Evolutionary conservation across 92 coral and sea anemone species (phyloP).

Genomic region (Zoanthus solanderi): DNA sequence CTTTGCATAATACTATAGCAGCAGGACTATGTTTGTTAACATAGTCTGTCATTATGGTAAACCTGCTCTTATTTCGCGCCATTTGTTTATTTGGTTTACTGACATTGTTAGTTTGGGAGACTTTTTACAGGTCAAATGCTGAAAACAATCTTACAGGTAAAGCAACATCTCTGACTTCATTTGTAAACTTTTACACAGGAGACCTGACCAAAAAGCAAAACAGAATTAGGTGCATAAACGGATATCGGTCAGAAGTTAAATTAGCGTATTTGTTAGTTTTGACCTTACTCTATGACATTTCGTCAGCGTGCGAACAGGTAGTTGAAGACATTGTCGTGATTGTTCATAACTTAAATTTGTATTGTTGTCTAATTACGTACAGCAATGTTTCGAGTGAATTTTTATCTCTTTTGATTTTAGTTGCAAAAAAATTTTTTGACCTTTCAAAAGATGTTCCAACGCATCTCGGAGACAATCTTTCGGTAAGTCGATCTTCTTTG

Average conservation of each 20-base stretch:
- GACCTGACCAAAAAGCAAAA: background rate
- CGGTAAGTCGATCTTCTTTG: conserved; percentile 21
- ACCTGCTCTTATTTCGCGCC: conserved; percentile 78
- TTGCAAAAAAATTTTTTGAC: conserved; percentile 20
- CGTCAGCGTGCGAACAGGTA: conserved; percentile 33
- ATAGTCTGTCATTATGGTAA: conserved; percentile 61
- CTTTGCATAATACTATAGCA: background rate
- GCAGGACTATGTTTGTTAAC: conserved; percentile 41
- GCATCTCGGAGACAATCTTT: conserved; percentile 1
- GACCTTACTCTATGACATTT: background rate
- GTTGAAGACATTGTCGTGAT: background rate
- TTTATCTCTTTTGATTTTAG: conserved; percentile 2
- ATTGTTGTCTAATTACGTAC: background rate
- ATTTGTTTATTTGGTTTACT: conserved; percentile 69
- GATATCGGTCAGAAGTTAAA: background rate
- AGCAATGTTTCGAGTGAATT: background rate
- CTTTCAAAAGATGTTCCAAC: conserved; percentile 2
- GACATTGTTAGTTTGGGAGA: conserved; percentile 78
- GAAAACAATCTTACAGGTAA: conserved; percentile 70
- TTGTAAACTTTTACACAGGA: background rate
- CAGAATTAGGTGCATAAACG: background rate
- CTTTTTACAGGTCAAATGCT: conserved; percentile 55
- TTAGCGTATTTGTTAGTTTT: background rate
- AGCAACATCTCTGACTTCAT: background rate
- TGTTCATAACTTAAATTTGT: conserved; percentile 28